phyloP scores from a whole-genome alignment of 2,888 invertebrate genomes.

The Tetranychus truncatus region DNA sequence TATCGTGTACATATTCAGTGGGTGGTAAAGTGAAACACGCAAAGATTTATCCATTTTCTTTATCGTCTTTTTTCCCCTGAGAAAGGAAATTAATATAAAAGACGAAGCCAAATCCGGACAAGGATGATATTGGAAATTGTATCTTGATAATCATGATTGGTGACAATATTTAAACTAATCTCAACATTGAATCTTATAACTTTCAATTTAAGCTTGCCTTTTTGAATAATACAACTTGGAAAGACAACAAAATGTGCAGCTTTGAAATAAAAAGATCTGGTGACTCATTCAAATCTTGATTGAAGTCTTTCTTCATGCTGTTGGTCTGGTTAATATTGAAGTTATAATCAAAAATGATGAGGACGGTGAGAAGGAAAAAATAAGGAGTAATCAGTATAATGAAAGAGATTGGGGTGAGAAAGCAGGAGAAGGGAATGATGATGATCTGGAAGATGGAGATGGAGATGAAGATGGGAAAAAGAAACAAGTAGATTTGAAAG shows the following conservation, averaged over 20 bases:
- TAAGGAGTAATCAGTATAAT: not conserved
- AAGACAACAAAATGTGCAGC: not conserved
- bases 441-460: not conserved
- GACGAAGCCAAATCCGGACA: not conserved
- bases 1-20: not conserved
- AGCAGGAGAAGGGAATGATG: not conserved
- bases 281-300: not conserved
- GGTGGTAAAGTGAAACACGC: not conserved
- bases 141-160: not conserved
- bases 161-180: not conserved
- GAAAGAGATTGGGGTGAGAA: not conserved
- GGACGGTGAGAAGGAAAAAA: not conserved
- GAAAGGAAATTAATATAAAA: not conserved
- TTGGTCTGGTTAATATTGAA: not conserved
- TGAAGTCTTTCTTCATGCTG: not conserved
- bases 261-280: not conserved
- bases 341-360: not conserved
- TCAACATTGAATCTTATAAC: not conserved
- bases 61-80: not conserved
- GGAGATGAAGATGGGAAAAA: not conserved
- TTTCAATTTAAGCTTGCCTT: too few species aligned
- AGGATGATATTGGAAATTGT: not conserved
- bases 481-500: not conserved
- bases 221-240: not conserved
- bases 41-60: not conserved